Evolutionary conservation across 2,797 vertebrate genomes (phyloP), one percentile per base, ranked within the genome.

Genomic region (Danio aesculapii): DNA sequence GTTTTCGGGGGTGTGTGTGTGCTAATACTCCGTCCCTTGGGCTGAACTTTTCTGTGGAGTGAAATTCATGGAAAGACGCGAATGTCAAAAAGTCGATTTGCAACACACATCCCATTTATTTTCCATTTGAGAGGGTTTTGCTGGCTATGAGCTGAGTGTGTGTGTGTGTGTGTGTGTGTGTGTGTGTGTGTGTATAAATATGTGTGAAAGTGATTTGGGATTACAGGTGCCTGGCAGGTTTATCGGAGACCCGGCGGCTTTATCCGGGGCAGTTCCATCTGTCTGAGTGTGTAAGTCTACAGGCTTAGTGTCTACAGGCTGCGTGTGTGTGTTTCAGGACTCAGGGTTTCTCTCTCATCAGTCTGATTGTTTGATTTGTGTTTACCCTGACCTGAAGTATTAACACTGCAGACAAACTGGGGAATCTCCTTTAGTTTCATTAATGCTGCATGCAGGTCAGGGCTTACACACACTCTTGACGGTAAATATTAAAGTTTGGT

Each of bases 221-320:
- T 91, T 89, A 88, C 84, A 89, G 87, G 87, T 88, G 84, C 85
- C 83, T 70, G 84, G 69, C 58, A 83, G 86, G 76, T 86, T 91
- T 89, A 90, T 91, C 86, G 83, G 79, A 84, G 83, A 79, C 73
- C 76, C 69, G 47, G 77, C 83, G 82, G 88, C 82, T 86, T 88
- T 44, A 85, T 86, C 79, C 66, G 41, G 58, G 81, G 57, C 88
- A 43, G 49, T 79, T 80, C 21, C 76, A 79, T 74, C 75, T 53
- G 81, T 84, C 80, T 87, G 69, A 74, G 44, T 79, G 70, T 76
- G 63, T 75, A 58, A 77, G 74, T 70, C 50, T 58, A 66, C 16
- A 46, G 63, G 50, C 81, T 84, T 74, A 83, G 75, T 64, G 68
- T 39, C 66, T 19, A n/a, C 69, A n/a, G n/a, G n/a, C 53, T 80